Percentiles rank a stretch among this genome's conserved stretches.
phyloP scores from a whole-genome alignment of 2,888 invertebrate species.

The Yponomeuta malinellus region DNA sequence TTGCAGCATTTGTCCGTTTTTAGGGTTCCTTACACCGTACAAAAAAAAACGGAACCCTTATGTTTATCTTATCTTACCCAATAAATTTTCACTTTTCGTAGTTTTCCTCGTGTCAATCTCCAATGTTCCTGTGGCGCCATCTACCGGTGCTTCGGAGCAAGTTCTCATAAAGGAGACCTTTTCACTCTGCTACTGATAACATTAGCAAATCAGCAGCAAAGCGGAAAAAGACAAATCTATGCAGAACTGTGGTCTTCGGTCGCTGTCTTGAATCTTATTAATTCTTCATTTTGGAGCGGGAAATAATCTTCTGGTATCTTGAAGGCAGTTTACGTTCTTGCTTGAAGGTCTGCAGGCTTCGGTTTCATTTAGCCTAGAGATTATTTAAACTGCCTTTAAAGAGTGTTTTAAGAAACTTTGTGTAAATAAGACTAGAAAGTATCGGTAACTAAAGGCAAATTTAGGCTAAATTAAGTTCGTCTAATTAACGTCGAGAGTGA shows the following conservation, averaged over 20 bases:
- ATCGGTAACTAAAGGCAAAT: no score
- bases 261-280: conserved; percentile 15
- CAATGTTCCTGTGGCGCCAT: neutral
- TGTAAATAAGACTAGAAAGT: no score
- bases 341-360: neutral
- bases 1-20: no score
- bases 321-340: neutral
- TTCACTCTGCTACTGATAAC: conserved; percentile 73
- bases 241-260: conserved; percentile 51
- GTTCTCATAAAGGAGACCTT: conserved; percentile 76
- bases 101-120: neutral
- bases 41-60: no score
- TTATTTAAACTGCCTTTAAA: no score
- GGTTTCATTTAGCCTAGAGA: no score
- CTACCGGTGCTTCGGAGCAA: conserved; percentile 30
- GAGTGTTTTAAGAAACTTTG: no score
- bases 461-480: no score
- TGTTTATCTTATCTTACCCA: neutral
- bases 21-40: no score
- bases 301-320: neutral
- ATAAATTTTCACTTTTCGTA: neutral
- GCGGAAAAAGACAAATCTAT: conserved; percentile 77
- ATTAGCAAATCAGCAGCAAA: conserved; percentile 71
- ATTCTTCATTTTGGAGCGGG: neutral
- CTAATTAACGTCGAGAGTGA: no score